Conservation (phyloP, 1,140 invertebrate genomes). For the Tetramorium parvispinum region DNA sequence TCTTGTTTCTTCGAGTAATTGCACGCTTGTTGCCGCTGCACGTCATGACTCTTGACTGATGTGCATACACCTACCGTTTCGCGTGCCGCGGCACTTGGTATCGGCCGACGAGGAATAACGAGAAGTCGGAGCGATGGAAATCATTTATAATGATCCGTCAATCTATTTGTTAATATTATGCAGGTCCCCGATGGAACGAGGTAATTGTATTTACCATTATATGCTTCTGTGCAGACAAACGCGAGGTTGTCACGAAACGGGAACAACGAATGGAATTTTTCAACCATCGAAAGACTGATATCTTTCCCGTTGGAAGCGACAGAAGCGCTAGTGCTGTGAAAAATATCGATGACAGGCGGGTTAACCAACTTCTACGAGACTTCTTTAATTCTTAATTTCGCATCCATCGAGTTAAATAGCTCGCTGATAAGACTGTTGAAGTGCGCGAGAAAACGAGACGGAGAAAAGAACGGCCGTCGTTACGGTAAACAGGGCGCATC, state of each 20-base stretch:
- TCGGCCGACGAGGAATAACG: neutral
- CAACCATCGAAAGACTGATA: neutral
- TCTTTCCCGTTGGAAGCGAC: neutral
- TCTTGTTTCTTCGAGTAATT: slow-evolving; percentile 55
- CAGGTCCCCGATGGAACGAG: neutral
- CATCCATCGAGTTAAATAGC: slow-evolving; percentile 9
- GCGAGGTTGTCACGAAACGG: neutral
- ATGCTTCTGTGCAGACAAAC: neutral
- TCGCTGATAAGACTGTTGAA: neutral
- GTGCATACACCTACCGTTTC: slow-evolving; percentile 14
- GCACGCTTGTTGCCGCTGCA: slow-evolving; percentile 37
- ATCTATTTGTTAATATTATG: slow-evolving; percentile 25
- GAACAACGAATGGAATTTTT: neutral
- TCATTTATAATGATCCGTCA: slow-evolving; percentile 13
- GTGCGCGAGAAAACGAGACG: neutral
- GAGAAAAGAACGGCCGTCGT: neutral
- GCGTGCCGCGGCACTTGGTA: neutral
- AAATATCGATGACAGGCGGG: neutral
- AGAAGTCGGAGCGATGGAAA: slow-evolving; percentile 7
- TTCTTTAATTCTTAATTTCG: neutral
- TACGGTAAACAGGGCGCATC: slow-evolving; percentile 28
- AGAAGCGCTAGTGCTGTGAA: neutral
- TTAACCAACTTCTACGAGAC: neutral
- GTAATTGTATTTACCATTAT: slow-evolving; percentile 10
- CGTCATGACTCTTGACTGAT: slow-evolving; percentile 51